Percentiles rank a stretch among this genome's conserved stretches.
Conservation (phyloP, 2,888 invertebrate species). For the Drosophila eohydei region DNA sequence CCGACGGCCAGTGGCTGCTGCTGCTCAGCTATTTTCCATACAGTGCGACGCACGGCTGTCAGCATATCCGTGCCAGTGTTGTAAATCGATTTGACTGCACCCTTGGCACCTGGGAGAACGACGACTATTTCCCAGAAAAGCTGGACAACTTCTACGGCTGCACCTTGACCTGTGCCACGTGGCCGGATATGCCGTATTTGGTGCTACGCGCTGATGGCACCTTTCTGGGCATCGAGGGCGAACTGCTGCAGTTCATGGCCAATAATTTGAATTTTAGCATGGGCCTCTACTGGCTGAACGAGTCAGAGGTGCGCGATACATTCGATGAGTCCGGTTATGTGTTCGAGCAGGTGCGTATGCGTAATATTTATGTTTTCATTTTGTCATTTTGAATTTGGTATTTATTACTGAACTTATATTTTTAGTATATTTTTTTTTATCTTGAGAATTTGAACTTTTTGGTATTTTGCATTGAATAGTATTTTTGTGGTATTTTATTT, state of each 20-base stretch:
- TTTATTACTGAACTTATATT: too few relatives aligned
- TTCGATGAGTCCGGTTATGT: conserved; percentile 61
- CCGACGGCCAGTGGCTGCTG: conserved; percentile 30
- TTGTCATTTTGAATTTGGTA: too few relatives aligned
- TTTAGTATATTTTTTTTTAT: too few relatives aligned
- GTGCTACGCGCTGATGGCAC: conserved; percentile 28
- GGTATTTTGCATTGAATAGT: too few relatives aligned
- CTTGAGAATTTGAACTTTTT: too few relatives aligned
- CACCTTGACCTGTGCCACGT: conserved; percentile 73
- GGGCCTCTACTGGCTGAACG: conserved; percentile 63
- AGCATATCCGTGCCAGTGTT: conserved; percentile 50
- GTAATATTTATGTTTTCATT: background rate
- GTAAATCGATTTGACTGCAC: conserved; percentile 60
- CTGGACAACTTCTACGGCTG: conserved; percentile 75
- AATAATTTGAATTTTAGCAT: conserved; percentile 72
- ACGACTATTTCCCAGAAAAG: conserved; percentile 61
- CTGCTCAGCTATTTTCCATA: conserved; percentile 78
- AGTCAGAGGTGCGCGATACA: conserved; percentile 57
- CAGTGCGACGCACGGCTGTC: conserved; percentile 47
- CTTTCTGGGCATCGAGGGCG: conserved; percentile 78
- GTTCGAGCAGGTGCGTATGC: conserved; percentile 65
- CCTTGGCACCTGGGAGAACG: conserved; percentile 44
- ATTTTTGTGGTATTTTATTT: too few relatives aligned
- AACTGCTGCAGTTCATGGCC: conserved; percentile 70
- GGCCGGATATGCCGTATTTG: conserved; percentile 78